Evolutionary conservation across 2,888 invertebrate genomes (phyloP).

Genomic region (Hipparchia semele): DNA sequence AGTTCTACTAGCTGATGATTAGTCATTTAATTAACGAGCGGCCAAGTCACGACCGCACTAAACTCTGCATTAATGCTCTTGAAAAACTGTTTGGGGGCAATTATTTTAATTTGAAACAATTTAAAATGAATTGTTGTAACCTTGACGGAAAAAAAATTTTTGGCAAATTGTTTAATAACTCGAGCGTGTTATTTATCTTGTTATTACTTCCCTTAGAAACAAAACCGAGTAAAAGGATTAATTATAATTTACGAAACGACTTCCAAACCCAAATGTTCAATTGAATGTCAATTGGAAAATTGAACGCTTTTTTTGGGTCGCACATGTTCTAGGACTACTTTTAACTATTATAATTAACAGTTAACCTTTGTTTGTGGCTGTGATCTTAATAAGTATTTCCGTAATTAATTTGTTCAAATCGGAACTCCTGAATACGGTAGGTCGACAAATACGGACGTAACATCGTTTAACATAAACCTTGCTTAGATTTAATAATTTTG

Average conservation of each 20-base stretch:
- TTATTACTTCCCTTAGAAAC: slow-evolving; percentile 6
- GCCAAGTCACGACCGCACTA: slow-evolving; percentile 12
- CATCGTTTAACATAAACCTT: too few relatives aligned
- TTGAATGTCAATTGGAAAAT: slow-evolving; percentile 34
- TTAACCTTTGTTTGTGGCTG: not conserved
- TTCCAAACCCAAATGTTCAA: slow-evolving; percentile 20
- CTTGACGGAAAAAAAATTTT: slow-evolving; percentile 22
- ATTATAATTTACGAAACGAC: slow-evolving; percentile 15
- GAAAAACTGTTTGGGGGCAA: slow-evolving; percentile 18
- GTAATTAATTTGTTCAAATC: too few relatives aligned
- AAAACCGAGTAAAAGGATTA: not conserved
- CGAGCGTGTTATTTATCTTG: slow-evolving; percentile 6
- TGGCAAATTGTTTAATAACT: slow-evolving; percentile 20
- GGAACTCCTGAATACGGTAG: not conserved
- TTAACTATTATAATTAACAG: not conserved
- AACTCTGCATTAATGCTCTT: slow-evolving; percentile 17
- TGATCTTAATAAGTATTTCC: slow-evolving; percentile 1
- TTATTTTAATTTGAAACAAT: slow-evolving; percentile 32
- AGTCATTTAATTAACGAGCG: slow-evolving; percentile 1
- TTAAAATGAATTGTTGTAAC: slow-evolving; percentile 21
- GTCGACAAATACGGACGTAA: not conserved
- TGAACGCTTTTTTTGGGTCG: slow-evolving; percentile 32
- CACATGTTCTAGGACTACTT: slow-evolving; percentile 6
- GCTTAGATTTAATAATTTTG: too few relatives aligned
- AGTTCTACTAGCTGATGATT: slow-evolving; percentile 3